phyloP scores from a whole-genome alignment of 1,140 invertebrate species.

The Drosophila serrata region DNA sequence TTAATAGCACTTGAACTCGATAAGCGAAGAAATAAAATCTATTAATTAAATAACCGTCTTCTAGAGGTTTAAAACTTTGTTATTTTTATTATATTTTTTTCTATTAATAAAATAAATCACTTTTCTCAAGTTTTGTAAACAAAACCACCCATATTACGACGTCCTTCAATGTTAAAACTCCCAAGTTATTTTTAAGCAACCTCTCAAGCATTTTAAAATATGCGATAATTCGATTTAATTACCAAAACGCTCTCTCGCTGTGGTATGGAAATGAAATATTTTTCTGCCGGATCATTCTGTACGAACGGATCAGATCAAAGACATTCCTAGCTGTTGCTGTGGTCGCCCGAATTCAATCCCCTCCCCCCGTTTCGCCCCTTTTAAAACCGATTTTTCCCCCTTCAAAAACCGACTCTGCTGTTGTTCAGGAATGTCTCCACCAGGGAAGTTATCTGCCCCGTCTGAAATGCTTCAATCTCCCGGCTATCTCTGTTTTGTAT shows the following conservation, averaged over 20 bases:
- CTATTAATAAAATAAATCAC: not conserved
- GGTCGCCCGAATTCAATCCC: constrained; percentile 38
- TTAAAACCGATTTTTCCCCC: not conserved
- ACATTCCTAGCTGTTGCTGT: constrained; percentile 78
- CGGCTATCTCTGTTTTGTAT: constrained; percentile 41
- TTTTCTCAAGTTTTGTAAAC: not conserved
- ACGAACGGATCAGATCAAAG: constrained; percentile 72
- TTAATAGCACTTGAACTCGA: no score
- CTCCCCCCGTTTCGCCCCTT: no score
- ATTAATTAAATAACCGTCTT: not conserved
- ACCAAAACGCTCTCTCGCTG: constrained; percentile 10
- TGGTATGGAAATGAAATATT: constrained; percentile 43
- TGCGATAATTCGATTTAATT: constrained; percentile 35
- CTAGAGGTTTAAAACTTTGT: no score
- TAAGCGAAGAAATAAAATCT: no score
- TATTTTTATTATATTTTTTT: not conserved
- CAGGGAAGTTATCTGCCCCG: constrained; percentile 57
- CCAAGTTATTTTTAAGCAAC: constrained; percentile 6
- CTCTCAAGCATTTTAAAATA: constrained; percentile 1
- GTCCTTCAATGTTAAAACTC: not conserved
- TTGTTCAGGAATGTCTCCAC: constrained; percentile 67
- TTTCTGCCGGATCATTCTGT: constrained; percentile 65
- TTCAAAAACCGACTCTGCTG: constrained; percentile 14
- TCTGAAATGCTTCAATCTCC: constrained; percentile 51
- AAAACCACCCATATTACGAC: not conserved